phyloP scores from a whole-genome alignment of 2,113 vertebrate species.

The Hiodon tergisus region DNA sequence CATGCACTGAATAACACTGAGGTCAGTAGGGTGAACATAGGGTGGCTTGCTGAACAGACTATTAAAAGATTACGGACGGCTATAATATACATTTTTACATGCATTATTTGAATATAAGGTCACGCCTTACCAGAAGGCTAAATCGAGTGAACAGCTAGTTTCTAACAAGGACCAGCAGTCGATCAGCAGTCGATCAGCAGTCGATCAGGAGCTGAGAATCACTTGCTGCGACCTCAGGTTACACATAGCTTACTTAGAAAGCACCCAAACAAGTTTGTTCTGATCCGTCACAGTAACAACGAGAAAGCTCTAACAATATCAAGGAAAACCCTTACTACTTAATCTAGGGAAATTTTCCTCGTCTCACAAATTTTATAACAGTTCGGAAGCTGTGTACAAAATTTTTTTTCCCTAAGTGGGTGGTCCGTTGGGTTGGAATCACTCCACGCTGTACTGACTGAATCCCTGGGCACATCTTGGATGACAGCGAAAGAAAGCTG shows the following conservation, averaged over 20 bases:
- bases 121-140: slow-evolving; percentile 32
- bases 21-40: no score
- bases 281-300: neutral
- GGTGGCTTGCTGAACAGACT: neutral
- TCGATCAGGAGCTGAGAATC: slow-evolving; percentile 29
- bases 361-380: neutral
- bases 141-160: slow-evolving; percentile 37
- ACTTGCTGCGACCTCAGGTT: neutral
- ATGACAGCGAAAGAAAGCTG: slow-evolving; percentile 42
- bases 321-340: neutral
- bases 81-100: neutral
- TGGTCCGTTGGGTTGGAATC: no score
- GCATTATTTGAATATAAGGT: slow-evolving; percentile 6
- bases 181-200: no score
- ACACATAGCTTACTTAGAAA: neutral
- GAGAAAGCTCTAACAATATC: neutral
- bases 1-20: no score
- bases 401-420: no score
- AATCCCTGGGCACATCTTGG: no score
- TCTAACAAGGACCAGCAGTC: slow-evolving; percentile 34
- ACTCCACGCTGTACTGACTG: no score
- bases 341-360: no score
- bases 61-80: neutral
- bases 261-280: neutral
- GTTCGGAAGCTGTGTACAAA: neutral